A percentile compares a stretch with the other conserved stretches of the same genome.
Conservation (phyloP, 1,140 invertebrate species). For the Drosophila mauritiana region DNA sequence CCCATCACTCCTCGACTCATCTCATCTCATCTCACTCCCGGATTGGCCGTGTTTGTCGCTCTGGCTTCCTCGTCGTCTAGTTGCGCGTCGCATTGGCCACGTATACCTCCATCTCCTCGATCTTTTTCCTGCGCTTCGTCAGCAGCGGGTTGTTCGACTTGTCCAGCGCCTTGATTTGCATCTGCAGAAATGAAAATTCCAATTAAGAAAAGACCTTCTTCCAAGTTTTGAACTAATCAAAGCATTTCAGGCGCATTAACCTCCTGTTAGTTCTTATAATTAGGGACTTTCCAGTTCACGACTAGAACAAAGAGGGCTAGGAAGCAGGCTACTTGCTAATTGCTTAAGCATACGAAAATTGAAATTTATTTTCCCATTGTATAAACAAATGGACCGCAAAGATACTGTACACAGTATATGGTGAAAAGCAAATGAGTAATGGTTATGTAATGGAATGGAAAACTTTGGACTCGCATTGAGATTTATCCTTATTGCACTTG, state of each 20-base stretch:
- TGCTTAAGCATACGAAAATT: not conserved
- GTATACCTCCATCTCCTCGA: slow-evolving; percentile 70
- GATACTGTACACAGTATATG: too few relatives aligned
- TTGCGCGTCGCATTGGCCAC: slow-evolving; percentile 37
- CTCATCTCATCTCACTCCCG: slow-evolving; percentile 1
- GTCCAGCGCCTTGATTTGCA: slow-evolving; percentile 95
- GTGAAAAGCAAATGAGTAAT: not conserved
- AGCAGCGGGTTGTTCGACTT: slow-evolving; percentile 96
- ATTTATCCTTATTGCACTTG: not conserved
- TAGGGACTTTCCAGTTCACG: not conserved
- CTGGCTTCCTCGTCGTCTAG: slow-evolving; percentile 2
- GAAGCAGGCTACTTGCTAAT: slow-evolving; percentile 4
- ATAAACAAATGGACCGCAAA: not conserved
- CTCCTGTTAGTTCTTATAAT: not conserved
- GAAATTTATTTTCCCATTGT: not conserved
- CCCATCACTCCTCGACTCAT: not conserved
- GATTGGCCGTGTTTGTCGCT: slow-evolving; percentile 20
- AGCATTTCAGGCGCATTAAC: slow-evolving; percentile 5
- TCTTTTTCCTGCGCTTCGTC: slow-evolving; percentile 92
- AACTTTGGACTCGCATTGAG: too few relatives aligned
- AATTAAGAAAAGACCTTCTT: not conserved
- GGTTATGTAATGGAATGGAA: not conserved
- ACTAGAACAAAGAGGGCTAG: not conserved
- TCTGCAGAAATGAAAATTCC: slow-evolving; percentile 78
- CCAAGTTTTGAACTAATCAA: not conserved